phyloP scores from a whole-genome alignment of 2,888 invertebrate species.

The Helicoverpa assulta region DNA sequence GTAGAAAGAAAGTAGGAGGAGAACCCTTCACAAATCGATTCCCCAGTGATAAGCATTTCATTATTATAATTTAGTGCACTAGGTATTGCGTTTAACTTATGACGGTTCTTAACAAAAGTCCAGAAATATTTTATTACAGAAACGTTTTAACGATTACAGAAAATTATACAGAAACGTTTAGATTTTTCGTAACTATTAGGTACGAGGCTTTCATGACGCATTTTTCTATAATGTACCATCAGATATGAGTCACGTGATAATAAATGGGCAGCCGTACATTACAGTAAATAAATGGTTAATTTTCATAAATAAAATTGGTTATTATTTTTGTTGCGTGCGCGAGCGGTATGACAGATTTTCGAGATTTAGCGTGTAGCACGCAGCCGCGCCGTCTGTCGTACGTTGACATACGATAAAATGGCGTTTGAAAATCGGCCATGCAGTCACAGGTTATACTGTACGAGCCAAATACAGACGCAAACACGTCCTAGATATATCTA shows the following conservation, averaged over 20 bases:
- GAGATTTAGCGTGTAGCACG: slow-evolving; percentile 84
- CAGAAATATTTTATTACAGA: no score
- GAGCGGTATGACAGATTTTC: slow-evolving; percentile 66
- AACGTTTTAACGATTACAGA: no score
- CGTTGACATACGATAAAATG: slow-evolving; percentile 67
- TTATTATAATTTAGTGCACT: no score
- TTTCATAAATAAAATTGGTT: slow-evolving; percentile 64
- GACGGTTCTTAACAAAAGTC: no score
- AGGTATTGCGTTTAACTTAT: no score
- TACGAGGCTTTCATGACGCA: slow-evolving; percentile 29
- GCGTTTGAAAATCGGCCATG: slow-evolving; percentile 63
- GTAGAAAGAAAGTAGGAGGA: no score
- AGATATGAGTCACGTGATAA: slow-evolving; percentile 49
- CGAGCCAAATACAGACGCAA: slow-evolving; percentile 44
- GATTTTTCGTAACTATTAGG: neutral
- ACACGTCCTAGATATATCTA: slow-evolving; percentile 35
- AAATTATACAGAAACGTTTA: slow-evolving; percentile 5
- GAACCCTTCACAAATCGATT: no score
- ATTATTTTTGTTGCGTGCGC: slow-evolving; percentile 79
- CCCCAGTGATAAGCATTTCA: no score
- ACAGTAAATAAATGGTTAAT: slow-evolving; percentile 58
- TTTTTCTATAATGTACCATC: slow-evolving; percentile 33
- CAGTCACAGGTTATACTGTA: slow-evolving; percentile 59
- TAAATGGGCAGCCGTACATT: slow-evolving; percentile 43
- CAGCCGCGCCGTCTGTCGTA: slow-evolving; percentile 69